Conservation (phyloP, 1,140 invertebrate species). For the Aphelinus certus region DNA sequence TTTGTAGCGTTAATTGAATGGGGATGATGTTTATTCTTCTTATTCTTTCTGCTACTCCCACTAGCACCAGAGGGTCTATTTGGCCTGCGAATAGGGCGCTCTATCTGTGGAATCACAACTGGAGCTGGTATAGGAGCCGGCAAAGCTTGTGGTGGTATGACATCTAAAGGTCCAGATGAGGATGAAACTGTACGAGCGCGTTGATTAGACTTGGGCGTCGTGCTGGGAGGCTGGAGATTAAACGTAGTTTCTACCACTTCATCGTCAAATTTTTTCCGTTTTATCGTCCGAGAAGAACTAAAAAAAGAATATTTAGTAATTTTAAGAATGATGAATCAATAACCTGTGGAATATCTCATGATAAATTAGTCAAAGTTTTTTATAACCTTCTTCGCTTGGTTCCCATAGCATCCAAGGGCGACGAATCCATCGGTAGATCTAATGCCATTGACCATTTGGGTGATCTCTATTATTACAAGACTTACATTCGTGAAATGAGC, state of each 20-base stretch:
- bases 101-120: slow-evolving; percentile 53
- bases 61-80: slow-evolving; percentile 56
- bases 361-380: slow-evolving; percentile 23
- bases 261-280: slow-evolving; percentile 95
- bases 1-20: slow-evolving; percentile 71
- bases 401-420: slow-evolving; percentile 54
- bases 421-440: slow-evolving; percentile 57
- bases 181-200: slow-evolving; percentile 66
- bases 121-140: slow-evolving; percentile 60
- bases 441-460: slow-evolving; percentile 40
- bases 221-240: slow-evolving; percentile 75
- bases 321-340: background rate
- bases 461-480: too few relatives aligned
- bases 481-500: too few relatives aligned
- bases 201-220: slow-evolving; percentile 69
- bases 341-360: background rate
- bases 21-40: slow-evolving; percentile 63
- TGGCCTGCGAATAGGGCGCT: slow-evolving; percentile 55
- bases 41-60: slow-evolving; percentile 59
- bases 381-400: slow-evolving; percentile 63
- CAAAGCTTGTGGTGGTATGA: slow-evolving; percentile 59
- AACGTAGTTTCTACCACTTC: slow-evolving; percentile 87
- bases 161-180: slow-evolving; percentile 59
- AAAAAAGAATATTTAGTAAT: slow-evolving; percentile 41
- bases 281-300: slow-evolving; percentile 92